Conservation (phyloP, 1,140 invertebrate species). For the Cherax quadricarinatus region DNA sequence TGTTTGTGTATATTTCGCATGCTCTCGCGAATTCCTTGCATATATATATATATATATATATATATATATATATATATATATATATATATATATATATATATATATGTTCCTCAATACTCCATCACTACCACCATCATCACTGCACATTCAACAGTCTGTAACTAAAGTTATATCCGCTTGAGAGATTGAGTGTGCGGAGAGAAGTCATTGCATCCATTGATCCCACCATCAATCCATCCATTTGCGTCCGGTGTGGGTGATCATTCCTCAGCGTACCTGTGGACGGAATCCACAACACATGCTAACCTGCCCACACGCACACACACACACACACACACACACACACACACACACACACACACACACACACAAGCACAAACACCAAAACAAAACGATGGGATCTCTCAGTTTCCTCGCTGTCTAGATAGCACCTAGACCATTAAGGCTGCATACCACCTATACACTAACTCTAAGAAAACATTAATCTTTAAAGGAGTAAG, state of each 20-base stretch:
- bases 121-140: slow-evolving; percentile 3
- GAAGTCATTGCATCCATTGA: slow-evolving; percentile 39
- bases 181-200: slow-evolving; percentile 42
- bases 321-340: slow-evolving; percentile 10
- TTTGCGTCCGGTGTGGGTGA: slow-evolving; percentile 30
- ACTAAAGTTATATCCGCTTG: slow-evolving; percentile 32
- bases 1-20: no score
- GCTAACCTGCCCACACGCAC: background rate
- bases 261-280: slow-evolving; percentile 34
- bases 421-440: no score
- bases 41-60: no score
- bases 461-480: no score
- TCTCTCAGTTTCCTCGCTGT: no score
- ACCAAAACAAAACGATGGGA: no score
- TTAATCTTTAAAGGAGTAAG: no score
- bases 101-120: background rate
- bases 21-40: no score
- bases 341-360: slow-evolving; percentile 29
- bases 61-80: no score
- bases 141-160: background rate
- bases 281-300: background rate
- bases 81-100: background rate
- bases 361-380: background rate
- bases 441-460: no score
- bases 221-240: slow-evolving; percentile 44